Conservation (phyloP, 2,797 vertebrate species). For the Petrocephalus sullivani region DNA sequence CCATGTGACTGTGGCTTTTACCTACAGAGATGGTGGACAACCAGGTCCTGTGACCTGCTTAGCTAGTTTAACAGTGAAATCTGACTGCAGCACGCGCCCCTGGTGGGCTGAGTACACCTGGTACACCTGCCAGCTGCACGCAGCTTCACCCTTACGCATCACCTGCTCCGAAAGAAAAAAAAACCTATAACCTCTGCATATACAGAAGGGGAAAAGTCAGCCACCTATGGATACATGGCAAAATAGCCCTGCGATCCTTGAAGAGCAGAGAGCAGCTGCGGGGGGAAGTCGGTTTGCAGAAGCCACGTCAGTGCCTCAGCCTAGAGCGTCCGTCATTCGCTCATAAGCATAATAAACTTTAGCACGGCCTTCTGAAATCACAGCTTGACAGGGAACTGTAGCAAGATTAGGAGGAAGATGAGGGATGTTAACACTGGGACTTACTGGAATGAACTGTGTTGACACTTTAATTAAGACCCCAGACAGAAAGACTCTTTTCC, state of each 20-base stretch:
- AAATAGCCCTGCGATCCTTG: neutral
- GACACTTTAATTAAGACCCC: constrained; percentile 73
- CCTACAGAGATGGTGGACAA: neutral
- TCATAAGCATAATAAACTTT: constrained; percentile 14
- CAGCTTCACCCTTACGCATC: neutral
- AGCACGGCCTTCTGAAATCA: constrained; percentile 37
- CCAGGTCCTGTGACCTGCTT: neutral
- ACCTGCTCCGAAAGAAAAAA: neutral
- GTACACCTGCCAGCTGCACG: neutral
- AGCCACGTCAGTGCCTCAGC: neutral
- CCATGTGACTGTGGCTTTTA: neutral
- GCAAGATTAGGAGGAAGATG: constrained; percentile 63
- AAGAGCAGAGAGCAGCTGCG: neutral
- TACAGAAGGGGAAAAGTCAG: neutral
- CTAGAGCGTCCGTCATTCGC: neutral
- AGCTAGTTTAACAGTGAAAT: neutral
- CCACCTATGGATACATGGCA: neutral
- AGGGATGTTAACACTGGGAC: constrained; percentile 66
- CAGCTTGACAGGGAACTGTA: constrained; percentile 58
- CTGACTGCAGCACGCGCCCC: neutral
- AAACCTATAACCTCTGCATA: neutral
- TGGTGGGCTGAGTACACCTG: neutral
- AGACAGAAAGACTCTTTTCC: constrained; percentile 68
- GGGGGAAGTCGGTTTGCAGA: neutral
- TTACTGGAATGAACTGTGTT: constrained; percentile 64